Conservation (phyloP, 2,113 vertebrate species). For the Hydrolagus affinis region DNA sequence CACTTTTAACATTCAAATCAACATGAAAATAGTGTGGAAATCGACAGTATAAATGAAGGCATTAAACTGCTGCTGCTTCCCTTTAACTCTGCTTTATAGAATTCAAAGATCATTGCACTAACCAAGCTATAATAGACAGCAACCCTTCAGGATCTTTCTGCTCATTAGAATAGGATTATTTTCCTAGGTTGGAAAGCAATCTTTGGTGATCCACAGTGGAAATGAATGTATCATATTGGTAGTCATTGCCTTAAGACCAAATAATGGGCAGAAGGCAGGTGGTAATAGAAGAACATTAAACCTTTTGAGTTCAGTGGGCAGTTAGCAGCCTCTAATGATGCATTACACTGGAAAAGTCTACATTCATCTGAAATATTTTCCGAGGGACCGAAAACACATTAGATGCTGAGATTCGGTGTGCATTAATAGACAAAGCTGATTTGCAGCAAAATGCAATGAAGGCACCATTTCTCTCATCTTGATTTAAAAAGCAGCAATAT, state of each 20-base stretch:
- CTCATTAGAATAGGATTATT: no score
- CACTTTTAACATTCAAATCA: no score
- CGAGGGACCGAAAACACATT: slow-evolving; percentile 49
- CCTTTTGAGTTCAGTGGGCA: slow-evolving; percentile 50
- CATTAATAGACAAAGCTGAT: no score
- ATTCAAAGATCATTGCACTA: not conserved
- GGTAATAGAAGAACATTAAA: slow-evolving; percentile 51
- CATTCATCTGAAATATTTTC: slow-evolving; percentile 49
- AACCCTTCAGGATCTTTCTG: not conserved
- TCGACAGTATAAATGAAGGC: no score
- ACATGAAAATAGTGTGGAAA: no score
- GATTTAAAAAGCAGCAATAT: not conserved
- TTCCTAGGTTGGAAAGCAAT: not conserved
- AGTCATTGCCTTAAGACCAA: slow-evolving; percentile 44
- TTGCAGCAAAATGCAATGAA: not conserved
- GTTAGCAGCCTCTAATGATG: slow-evolving; percentile 52
- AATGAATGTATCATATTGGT: not conserved
- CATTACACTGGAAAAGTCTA: slow-evolving; percentile 51
- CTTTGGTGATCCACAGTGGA: not conserved
- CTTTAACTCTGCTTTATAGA: not conserved
- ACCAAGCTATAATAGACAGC: not conserved
- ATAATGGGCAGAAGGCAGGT: slow-evolving; percentile 49
- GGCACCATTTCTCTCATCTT: not conserved
- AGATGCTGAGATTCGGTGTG: not conserved
- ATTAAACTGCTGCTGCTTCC: not conserved